Evolutionary conservation across 2,113 vertebrate genomes (phyloP).

Genomic region (Zapus hudsonius): DNA sequence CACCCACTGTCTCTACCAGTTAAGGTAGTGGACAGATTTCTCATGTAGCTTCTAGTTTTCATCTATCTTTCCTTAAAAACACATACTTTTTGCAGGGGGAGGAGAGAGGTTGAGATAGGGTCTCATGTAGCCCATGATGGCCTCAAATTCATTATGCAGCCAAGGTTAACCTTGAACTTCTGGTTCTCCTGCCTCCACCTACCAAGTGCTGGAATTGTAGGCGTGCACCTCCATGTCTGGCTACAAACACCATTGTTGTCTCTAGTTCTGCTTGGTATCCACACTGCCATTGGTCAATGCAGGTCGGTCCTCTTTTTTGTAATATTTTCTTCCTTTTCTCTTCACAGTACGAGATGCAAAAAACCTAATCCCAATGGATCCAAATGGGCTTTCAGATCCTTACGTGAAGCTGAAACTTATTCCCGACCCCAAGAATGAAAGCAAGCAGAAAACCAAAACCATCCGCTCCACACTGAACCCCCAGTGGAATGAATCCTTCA

Average conservation of each 20-base stretch:
- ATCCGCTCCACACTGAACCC: slow-evolving; percentile 97
- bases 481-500: slow-evolving; percentile 96
- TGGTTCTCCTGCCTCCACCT: background rate
- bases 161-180: background rate
- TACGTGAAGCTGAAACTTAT: slow-evolving; percentile 98
- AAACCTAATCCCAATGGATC: slow-evolving; percentile 98
- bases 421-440: slow-evolving; percentile 97
- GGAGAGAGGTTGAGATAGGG: background rate
- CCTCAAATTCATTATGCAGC: background rate
- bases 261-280: too few relatives aligned
- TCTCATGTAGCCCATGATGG: background rate
- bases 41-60: background rate
- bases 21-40: background rate
- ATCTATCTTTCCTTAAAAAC: background rate
- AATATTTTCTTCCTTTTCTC: slow-evolving; percentile 40
- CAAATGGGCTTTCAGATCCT: slow-evolving; percentile 96
- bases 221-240: too few relatives aligned
- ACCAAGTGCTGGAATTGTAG: background rate
- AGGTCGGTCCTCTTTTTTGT: background rate
- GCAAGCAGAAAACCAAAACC: slow-evolving; percentile 98
- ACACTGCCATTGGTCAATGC: fast-evolving
- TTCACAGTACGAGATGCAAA: slow-evolving; percentile 94
- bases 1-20: fast-evolving
- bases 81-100: background rate
- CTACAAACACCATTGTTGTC: fast-evolving